phyloP scores from a whole-genome alignment of 2,888 invertebrate species.

The Aquatica leii region DNA sequence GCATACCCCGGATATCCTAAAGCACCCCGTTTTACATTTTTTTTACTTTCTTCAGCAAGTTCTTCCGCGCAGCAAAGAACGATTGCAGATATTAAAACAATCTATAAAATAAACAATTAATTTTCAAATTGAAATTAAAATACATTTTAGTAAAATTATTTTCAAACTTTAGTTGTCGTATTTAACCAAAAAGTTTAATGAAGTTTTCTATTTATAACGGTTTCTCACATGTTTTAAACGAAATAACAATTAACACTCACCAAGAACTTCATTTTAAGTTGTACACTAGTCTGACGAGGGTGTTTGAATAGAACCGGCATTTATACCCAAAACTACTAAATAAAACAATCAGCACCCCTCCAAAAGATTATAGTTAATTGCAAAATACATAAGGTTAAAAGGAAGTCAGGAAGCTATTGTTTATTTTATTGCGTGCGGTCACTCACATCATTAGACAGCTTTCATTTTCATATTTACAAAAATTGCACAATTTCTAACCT shows the following conservation, averaged over 20 bases:
- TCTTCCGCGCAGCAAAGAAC: conserved; percentile 37
- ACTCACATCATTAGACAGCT: conserved; percentile 32
- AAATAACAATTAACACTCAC: conserved; percentile 37
- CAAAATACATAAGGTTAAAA: conserved; percentile 44
- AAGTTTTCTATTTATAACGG: neutral
- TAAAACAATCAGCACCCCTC: conserved; percentile 40
- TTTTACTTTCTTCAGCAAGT: conserved; percentile 44
- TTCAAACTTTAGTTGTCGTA: no score
- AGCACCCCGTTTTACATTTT: conserved; percentile 50
- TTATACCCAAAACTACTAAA: conserved; percentile 38
- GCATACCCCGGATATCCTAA: conserved; percentile 40
- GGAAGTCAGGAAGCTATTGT: conserved; percentile 44
- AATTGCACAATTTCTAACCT: conserved; percentile 34
- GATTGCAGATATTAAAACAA: conserved; percentile 30
- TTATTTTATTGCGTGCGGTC: conserved; percentile 45
- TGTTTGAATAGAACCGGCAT: conserved; percentile 26
- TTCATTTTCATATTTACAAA: conserved; percentile 30
- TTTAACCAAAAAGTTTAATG: neutral
- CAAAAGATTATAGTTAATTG: conserved; percentile 39
- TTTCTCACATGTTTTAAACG: neutral
- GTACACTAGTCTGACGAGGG: conserved; percentile 23
- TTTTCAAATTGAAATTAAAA: neutral
- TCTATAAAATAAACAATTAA: conserved; percentile 17
- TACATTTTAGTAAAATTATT: neutral
- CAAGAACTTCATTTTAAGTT: conserved; percentile 46